phyloP scores from a whole-genome alignment of 2,888 invertebrate genomes.

The Epinotia ramella region DNA sequence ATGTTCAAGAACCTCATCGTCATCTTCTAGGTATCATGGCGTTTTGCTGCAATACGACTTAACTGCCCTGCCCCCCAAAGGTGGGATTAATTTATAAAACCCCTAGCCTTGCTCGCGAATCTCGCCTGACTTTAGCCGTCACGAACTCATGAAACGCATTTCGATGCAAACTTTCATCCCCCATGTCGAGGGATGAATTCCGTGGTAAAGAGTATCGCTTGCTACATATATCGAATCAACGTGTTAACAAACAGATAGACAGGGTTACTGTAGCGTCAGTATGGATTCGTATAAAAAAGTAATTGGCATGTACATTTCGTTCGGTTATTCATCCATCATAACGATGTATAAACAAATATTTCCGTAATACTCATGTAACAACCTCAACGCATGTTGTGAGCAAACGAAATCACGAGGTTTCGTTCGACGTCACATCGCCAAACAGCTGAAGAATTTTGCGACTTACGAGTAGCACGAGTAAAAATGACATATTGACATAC shows the following conservation, averaged over 20 bases:
- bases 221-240: background rate
- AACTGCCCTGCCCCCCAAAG: no score
- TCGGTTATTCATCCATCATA: constrained; percentile 29
- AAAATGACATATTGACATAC: constrained; percentile 13
- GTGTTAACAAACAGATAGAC: background rate
- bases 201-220: background rate
- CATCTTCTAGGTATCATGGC: no score
- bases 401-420: constrained; percentile 42
- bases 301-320: constrained; percentile 1
- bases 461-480: constrained; percentile 6
- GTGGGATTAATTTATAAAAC: no score
- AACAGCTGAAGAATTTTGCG: constrained; percentile 16
- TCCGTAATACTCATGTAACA: constrained; percentile 20
- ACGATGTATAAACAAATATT: constrained; percentile 27
- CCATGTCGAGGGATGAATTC: background rate
- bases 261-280: background rate
- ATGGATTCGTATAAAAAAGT: background rate
- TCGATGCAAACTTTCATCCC: no score
- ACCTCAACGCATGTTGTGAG: constrained; percentile 9
- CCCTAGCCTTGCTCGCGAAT: no score
- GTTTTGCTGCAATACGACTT: no score
- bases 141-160: no score
- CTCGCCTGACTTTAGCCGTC: no score
- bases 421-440: constrained; percentile 39
- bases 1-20: background rate